Percentiles rank a stretch among this genome's conserved stretches.
phyloP scores from a whole-genome alignment of 1,140 invertebrate genomes.

The Sesamia nonagrioides region DNA sequence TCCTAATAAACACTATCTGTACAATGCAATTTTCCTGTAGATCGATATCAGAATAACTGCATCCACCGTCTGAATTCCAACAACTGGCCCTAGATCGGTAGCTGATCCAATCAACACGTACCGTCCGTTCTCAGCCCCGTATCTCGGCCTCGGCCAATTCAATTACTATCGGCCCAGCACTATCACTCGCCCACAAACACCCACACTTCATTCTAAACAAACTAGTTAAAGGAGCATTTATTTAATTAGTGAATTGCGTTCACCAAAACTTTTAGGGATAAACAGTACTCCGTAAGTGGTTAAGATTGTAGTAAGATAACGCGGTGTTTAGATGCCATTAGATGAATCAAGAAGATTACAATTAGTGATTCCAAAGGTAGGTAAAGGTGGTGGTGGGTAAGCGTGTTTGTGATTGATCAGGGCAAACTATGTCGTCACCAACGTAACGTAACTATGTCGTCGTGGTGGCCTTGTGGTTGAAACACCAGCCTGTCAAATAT shows the following conservation, averaged over 20 bases:
- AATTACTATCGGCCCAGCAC: slow-evolving; percentile 2
- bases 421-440: no score
- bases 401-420: neutral
- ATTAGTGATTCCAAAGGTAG: no score
- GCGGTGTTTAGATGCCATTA: slow-evolving; percentile 13
- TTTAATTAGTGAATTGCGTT: slow-evolving; percentile 57
- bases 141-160: neutral
- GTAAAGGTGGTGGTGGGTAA: no score
- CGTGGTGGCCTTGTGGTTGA: no score
- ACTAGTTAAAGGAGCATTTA: slow-evolving; percentile 58
- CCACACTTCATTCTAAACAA: slow-evolving; percentile 51
- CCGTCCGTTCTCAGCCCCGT: neutral
- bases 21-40: no score
- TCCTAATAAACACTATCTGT: no score
- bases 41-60: neutral
- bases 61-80: neutral
- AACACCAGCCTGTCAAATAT: no score
- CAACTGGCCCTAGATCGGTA: neutral
- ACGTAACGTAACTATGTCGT: no score
- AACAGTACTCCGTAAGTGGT: slow-evolving; percentile 23
- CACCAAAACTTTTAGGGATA: slow-evolving; percentile 6
- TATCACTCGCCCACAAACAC: slow-evolving; percentile 38
- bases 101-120: neutral
- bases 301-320: slow-evolving; percentile 4
- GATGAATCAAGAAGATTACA: slow-evolving; percentile 3